Percentiles rank a stretch among this genome's conserved stretches.
Conservation (phyloP, 2,113 vertebrate genomes). For the Mobula hypostoma region DNA sequence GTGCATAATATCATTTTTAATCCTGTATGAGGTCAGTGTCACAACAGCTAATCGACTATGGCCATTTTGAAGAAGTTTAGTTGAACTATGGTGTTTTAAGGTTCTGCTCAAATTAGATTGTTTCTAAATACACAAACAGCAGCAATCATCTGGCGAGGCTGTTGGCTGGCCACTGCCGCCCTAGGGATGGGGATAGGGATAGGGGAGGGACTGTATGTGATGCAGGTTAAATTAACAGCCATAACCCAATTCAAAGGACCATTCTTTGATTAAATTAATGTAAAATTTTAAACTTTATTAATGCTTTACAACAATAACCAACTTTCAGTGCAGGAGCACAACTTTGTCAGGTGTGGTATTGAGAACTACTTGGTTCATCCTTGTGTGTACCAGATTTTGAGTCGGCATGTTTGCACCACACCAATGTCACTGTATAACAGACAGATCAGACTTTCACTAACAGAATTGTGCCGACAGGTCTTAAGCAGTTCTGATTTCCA, state of each 20-base stretch:
- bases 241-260: not conserved
- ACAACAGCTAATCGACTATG: not conserved
- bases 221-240: not conserved
- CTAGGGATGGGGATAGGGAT: too few relatives aligned
- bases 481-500: not conserved
- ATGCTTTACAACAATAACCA: not conserved
- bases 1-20: not conserved
- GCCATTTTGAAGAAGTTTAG: not conserved
- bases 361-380: not conserved
- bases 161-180: not conserved
- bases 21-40: not conserved
- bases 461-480: not conserved
- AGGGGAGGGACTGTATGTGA: too few relatives aligned
- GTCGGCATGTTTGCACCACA: not conserved
- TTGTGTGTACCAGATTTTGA: not conserved
- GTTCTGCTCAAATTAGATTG: not conserved
- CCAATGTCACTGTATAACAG: not conserved
- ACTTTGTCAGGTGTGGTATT: not conserved
- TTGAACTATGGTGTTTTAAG: not conserved
- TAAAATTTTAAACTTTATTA: not conserved
- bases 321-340: not conserved
- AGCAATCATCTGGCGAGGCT: not conserved
- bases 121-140: not conserved
- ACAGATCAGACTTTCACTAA: not conserved
- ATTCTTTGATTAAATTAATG: not conserved